Conservation (phyloP, 2,888 invertebrate genomes). For the Drosophila barbarae region DNA sequence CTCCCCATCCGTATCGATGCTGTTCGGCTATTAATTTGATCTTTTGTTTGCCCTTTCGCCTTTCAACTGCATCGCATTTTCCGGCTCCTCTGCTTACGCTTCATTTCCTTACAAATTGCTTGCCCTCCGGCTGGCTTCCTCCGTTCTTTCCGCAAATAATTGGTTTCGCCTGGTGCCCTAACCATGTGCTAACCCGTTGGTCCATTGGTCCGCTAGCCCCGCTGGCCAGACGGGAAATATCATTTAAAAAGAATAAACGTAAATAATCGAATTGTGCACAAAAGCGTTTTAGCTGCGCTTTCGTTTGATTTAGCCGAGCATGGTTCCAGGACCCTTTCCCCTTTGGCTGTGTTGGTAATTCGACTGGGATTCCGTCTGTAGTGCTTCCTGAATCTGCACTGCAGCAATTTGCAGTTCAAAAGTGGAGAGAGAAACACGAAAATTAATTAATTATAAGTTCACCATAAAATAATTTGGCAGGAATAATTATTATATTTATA, state of each 20-base stretch:
- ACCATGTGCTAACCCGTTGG: constrained; percentile 24
- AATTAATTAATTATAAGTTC: not conserved
- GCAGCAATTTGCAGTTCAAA: not conserved
- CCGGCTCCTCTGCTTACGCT: constrained; percentile 33
- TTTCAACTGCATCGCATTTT: constrained; percentile 40
- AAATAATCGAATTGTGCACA: constrained; percentile 76
- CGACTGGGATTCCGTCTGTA: constrained; percentile 7
- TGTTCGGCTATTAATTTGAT: constrained; percentile 62
- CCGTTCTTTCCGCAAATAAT: constrained; percentile 57
- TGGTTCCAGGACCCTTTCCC: constrained; percentile 17
- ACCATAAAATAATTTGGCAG: not conserved
- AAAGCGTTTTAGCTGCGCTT: constrained; percentile 58
- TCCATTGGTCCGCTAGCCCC: constrained; percentile 28
- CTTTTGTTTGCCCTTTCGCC: constrained; percentile 60
- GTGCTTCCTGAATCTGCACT: constrained; percentile 14
- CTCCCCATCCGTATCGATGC: constrained; percentile 31
- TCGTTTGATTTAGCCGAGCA: constrained; percentile 43
- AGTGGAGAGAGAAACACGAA: not conserved
- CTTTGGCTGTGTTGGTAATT: constrained; percentile 20
- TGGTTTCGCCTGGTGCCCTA: constrained; percentile 53
- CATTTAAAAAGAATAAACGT: constrained; percentile 67
- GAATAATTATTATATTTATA: not conserved
- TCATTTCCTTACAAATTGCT: constrained; percentile 47
- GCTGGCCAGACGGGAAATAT: constrained; percentile 59
- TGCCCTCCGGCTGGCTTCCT: constrained; percentile 35